Evolutionary conservation across 2,113 vertebrate species (phyloP), one percentile per base, ranked within the genome.

Genomic region (Dendrocopos noguchii): DNA sequence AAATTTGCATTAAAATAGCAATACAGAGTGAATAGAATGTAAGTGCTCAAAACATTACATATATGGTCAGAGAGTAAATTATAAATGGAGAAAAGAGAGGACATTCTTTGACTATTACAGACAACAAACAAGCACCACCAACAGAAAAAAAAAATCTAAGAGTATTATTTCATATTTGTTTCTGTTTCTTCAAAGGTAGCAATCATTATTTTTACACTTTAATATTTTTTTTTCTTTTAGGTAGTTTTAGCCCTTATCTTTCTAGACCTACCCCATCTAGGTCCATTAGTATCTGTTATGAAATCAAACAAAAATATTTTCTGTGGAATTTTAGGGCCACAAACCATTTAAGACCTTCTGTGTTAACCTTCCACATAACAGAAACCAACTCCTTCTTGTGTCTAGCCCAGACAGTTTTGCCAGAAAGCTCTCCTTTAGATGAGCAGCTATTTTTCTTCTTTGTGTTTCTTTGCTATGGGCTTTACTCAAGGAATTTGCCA

Each of bases 1-100:
- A 70, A 6, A 94, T 95, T 97, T 96, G 83, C 82, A 95, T 89
- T 88, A 95, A 95, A 96, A 95, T 86, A 94, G 46, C 18, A 90
- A 59, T 86, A 57, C 7, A 68, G 12, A 67, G 8, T 70, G 84
- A 97, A 89, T 29, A 77, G 82, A 88, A 88, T 65, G 22, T 52
- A 67, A 90, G 20, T 87, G 83, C 47, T 83, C 57, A 75, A 66
- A 77, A 47, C 39, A 44, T 75, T 52, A 33, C 46, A 71, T 57
- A 52, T 33, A 70, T 53, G 75, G 67, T n/a, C 57, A 80, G 24
- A 19, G 75, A 88, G 4, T 72, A 68, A 89, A 74, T 61, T 80
- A 50, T 28, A 79, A 88, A 71, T n/a, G 24, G 21, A 85, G 55
- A 87, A 10, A 7, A 85, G 20, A 44, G 79, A 86, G 53, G 91